Evolutionary conservation across 35 echinoderm and acorn worm genomes (phyloP).

Genomic region (Ophioderma brevispina): DNA sequence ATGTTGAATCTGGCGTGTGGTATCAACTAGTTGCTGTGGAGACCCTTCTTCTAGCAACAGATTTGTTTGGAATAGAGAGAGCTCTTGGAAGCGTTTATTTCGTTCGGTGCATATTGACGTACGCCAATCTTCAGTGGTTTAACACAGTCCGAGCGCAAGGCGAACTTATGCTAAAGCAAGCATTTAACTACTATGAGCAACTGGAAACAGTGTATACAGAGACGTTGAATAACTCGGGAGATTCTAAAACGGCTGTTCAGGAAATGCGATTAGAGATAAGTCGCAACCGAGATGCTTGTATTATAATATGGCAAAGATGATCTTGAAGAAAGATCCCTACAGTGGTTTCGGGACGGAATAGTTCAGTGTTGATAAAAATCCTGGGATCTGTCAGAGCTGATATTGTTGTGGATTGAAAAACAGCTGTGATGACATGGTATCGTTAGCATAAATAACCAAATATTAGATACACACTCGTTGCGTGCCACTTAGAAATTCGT

Average conservation of each 20-base stretch:
- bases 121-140: slow-evolving; percentile 30
- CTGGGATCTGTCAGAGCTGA: background rate
- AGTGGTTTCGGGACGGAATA: slow-evolving; percentile 44
- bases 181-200: slow-evolving; percentile 3
- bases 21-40: slow-evolving; percentile 34
- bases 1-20: background rate
- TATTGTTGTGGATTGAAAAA: background rate
- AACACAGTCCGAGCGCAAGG: slow-evolving; percentile 8
- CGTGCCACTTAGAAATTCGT: background rate
- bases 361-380: background rate
- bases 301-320: background rate
- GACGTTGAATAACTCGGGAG: no score
- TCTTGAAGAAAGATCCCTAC: background rate
- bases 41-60: slow-evolving; percentile 17
- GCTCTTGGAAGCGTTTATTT: slow-evolving; percentile 41
- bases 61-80: slow-evolving; percentile 49
- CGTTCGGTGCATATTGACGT: slow-evolving; percentile 4
- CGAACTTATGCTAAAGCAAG: background rate
- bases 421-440: background rate
- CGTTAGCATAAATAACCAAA: background rate
- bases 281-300: slow-evolving; percentile 15
- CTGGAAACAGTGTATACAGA: background rate
- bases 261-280: slow-evolving; percentile 13
- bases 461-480: background rate
- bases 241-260: background rate